Evolutionary conservation across 2,888 invertebrate genomes (phyloP), one percentile per base, ranked within the genome.

Genomic region (Loripinus fragilis): DNA sequence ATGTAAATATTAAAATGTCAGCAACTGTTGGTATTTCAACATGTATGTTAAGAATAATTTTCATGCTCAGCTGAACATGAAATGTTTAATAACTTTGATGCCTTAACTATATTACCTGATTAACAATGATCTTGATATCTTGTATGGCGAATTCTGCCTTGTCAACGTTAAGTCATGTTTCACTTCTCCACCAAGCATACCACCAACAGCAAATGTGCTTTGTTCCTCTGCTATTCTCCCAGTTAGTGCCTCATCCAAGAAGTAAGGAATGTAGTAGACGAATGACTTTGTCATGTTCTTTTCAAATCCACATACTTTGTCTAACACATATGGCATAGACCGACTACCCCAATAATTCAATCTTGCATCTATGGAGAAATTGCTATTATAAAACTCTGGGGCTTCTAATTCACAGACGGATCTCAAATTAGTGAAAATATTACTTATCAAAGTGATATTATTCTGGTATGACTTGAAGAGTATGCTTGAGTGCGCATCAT

Each of bases 241-340:
- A 23, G 7, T 30, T 48, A 52, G 5, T 0, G 23, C 12, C 30
- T 48, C 74, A 45, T 74, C 70, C 17, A 65, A 23, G 30, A 71
- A 74, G 30, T 71, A 78, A 5, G 81, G 81, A 20, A 76, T 48
- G 41, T 78, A 78, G 17, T 64, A 3, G 2, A 78, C 67, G 30
- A 66, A 65, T 12, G 60, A 42, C 48, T 69, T 75, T 10, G 23
- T 30, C 76, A 81, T 78, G 48, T 81, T 64, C 20, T 55, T 78
- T n/a, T 81, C 76, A 42, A 81, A 81, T 1, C 78, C 78, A 64
- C 81, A 81, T 0, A 81, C 70, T 35, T 72, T 33, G 0, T 72
- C 71, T 1, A 65, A 5, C n/a, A 81, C 55, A 1, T 60, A 28
- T 20, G 33, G 25, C 3, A 45, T 7, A 0, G 10, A 12, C 0